A percentile compares a stretch with the other conserved stretches of the same genome.
Evolutionary conservation across 2,888 invertebrate genomes (phyloP).

Genomic region (Volucella inanis): DNA sequence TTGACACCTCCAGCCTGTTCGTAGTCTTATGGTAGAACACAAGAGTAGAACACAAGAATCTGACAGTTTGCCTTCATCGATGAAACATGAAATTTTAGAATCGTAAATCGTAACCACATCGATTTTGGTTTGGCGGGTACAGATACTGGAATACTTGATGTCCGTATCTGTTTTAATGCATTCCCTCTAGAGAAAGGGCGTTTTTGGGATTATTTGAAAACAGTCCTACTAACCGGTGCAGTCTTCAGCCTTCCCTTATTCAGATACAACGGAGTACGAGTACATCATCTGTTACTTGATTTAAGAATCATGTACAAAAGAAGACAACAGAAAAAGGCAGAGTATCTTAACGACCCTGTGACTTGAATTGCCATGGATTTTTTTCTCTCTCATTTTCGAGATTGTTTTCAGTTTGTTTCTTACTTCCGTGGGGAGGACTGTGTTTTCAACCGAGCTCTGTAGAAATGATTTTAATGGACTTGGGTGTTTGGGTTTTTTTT

Average conservation of each 20-base stretch:
- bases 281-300: constrained; percentile 17
- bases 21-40: too few relatives aligned
- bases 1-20: too few relatives aligned
- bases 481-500: too few relatives aligned
- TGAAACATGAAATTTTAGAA: background rate
- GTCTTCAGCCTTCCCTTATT: background rate
- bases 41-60: background rate
- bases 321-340: background rate
- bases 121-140: too few relatives aligned
- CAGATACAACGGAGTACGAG: background rate
- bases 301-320: background rate
- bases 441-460: too few relatives aligned
- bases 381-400: background rate
- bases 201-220: background rate
- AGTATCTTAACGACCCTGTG: constrained; percentile 30
- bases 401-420: background rate
- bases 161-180: constrained; percentile 4
- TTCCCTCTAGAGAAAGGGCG: background rate
- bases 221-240: background rate
- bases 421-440: too few relatives aligned
- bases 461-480: too few relatives aligned
- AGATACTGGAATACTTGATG: too few relatives aligned
- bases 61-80: background rate
- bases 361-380: constrained; percentile 23
- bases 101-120: background rate